Conservation (phyloP, 2,888 invertebrate species). For the Antheraea assamensis region DNA sequence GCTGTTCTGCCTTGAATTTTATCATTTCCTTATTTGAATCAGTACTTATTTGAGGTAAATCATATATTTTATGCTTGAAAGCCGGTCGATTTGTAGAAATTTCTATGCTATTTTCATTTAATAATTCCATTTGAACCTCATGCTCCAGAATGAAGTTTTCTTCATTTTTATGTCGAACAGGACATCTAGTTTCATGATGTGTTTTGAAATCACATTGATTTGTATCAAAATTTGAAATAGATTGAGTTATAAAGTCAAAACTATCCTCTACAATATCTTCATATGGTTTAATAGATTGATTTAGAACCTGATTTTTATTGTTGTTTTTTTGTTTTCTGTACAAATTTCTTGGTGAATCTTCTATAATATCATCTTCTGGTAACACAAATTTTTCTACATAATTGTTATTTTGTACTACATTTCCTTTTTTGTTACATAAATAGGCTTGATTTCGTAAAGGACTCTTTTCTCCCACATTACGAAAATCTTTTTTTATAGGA, state of each 20-base stretch:
- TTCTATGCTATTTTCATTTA: conserved; percentile 29
- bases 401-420: neutral
- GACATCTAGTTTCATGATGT: conserved; percentile 26
- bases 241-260: conserved; percentile 79
- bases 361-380: neutral
- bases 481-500: neutral
- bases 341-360: conserved; percentile 30
- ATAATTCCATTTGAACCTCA: conserved; percentile 30
- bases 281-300: conserved; percentile 28
- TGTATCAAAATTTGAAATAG: conserved; percentile 69
- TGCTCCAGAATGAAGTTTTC: conserved; percentile 51
- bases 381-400: conserved; percentile 14
- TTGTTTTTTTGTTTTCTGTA: neutral
- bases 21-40: neutral
- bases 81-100: neutral
- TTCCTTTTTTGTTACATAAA: neutral
- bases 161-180: conserved; percentile 67
- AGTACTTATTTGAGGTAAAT: neutral
- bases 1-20: conserved; percentile 21
- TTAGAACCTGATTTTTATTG: conserved; percentile 5
- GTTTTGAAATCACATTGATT: conserved; percentile 27
- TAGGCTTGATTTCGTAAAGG: neutral
- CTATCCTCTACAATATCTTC: conserved; percentile 60
- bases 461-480: neutral
- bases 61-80: conserved; percentile 24